phyloP scores from a whole-genome alignment of 2,113 vertebrate species.

The Lepus timidus region DNA sequence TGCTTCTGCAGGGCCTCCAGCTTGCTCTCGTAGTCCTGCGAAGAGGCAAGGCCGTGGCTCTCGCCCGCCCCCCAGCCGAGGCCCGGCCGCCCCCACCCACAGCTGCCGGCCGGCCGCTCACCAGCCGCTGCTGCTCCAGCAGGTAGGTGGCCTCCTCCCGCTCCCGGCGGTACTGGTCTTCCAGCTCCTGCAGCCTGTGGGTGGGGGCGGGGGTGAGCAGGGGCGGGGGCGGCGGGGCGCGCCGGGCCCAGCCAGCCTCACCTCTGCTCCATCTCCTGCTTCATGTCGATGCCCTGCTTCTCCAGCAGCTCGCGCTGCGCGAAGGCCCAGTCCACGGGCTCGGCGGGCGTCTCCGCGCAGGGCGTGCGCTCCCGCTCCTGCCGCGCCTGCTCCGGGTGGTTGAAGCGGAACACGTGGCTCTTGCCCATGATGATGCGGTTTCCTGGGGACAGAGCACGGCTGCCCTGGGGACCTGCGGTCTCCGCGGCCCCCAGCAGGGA shows the following conservation, averaged over 20 bases:
- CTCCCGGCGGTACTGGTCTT: slow-evolving; percentile 97
- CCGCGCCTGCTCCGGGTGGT: slow-evolving; percentile 97
- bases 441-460: slow-evolving; percentile 84
- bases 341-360: slow-evolving; percentile 93
- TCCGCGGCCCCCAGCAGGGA: fast-evolving
- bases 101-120: slow-evolving; percentile 78
- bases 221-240: fast-evolving
- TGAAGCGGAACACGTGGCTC: slow-evolving; percentile 99
- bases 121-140: slow-evolving; percentile 97
- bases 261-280: slow-evolving; percentile 99
- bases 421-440: slow-evolving; percentile 99
- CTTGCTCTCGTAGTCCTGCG: slow-evolving; percentile 98
- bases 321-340: slow-evolving; percentile 98
- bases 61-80: fast-evolving
- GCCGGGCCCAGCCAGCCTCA: slow-evolving; percentile 72
- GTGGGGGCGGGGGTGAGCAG: neutral
- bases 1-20: slow-evolving; percentile 97
- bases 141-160: slow-evolving; percentile 97
- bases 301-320: slow-evolving; percentile 98
- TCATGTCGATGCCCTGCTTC: slow-evolving; percentile 99
- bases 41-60: neutral
- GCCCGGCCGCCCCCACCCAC: neutral
- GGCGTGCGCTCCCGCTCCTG: slow-evolving; percentile 96
- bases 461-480: fast-evolving
- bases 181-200: slow-evolving; percentile 95